These are phyloP conservation scores for Chaetogeoica ovagalla DNA, from an alignment of 2,888 invertebrate genomes.

Conservation along the genomic window DNA sequence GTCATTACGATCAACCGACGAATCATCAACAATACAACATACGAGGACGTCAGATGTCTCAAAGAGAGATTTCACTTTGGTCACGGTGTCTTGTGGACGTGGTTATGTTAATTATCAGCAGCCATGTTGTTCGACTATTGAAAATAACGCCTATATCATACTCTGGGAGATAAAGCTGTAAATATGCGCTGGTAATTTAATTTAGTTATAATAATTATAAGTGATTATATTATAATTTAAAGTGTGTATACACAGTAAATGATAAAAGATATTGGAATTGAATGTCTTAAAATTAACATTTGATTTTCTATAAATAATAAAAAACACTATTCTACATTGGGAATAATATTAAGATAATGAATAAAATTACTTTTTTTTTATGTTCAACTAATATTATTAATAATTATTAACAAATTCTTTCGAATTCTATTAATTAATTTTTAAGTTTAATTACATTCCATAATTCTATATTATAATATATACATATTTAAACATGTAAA, in stretches of 20 bases:
- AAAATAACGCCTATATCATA: constrained; percentile 75
- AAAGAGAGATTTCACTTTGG: constrained; percentile 65
- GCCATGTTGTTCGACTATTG: constrained; percentile 67
- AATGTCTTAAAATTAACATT: neutral
- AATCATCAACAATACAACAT: constrained; percentile 42
- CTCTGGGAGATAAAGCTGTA: constrained; percentile 85
- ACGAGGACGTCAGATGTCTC: constrained; percentile 34
- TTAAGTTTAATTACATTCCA: neutral
- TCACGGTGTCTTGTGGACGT: constrained; percentile 84
- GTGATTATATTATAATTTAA: neutral
- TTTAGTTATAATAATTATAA: constrained; percentile 18
- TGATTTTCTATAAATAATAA: neutral
- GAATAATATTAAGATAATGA: neutral
- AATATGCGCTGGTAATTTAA: constrained; percentile 6
- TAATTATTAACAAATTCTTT: neutral
- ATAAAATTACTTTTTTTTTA: constrained; percentile 3
- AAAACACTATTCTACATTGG: neutral
- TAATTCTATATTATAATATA: neutral
- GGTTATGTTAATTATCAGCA: constrained; percentile 87
- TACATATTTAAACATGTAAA: neutral
- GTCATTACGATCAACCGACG: constrained; percentile 51
- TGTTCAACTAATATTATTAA: neutral
- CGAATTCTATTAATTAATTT: neutral
- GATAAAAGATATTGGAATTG: neutral
- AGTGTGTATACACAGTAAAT: neutral